These are phyloP conservation scores for Hedychridium roseum DNA, from an alignment of 2,888 invertebrate genomes.

Conservation along the genomic window DNA sequence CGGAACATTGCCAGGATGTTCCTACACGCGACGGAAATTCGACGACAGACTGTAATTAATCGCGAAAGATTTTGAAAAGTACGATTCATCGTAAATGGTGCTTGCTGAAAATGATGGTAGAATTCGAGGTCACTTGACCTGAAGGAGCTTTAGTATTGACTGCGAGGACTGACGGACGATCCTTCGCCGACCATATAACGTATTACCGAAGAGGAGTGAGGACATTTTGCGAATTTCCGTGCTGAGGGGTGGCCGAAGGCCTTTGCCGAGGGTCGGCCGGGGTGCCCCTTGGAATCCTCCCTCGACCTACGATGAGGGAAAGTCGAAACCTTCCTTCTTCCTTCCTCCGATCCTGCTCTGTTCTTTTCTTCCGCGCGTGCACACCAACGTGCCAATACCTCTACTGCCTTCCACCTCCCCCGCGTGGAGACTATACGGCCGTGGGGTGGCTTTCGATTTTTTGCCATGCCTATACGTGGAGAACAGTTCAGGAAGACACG, in stretches of 20 bases:
- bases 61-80: conserved; percentile 31
- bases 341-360: too few species aligned
- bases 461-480: too few species aligned
- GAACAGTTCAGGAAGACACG: too few species aligned
- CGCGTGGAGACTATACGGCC: conserved; percentile 25
- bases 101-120: too few species aligned
- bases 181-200: conserved; percentile 48
- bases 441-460: conserved; percentile 46
- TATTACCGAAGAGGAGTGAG: conserved; percentile 45
- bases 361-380: too few species aligned
- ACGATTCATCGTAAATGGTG: conserved; percentile 22
- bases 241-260: conserved; percentile 21
- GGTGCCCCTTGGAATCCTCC: not conserved
- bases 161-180: conserved; percentile 54
- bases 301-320: not conserved
- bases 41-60: too few species aligned
- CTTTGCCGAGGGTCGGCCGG: conserved; percentile 17
- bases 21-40: too few species aligned
- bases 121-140: conserved; percentile 33
- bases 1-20: too few species aligned
- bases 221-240: conserved; percentile 52
- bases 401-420: conserved; percentile 29
- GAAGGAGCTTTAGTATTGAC: conserved; percentile 19
- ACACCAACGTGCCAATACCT: conserved; percentile 40
- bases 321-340: not conserved